Percentiles rank a stretch among this genome's conserved stretches.
phyloP scores from a whole-genome alignment of 1,140 invertebrate species.

The Leptinotarsa defecta region DNA sequence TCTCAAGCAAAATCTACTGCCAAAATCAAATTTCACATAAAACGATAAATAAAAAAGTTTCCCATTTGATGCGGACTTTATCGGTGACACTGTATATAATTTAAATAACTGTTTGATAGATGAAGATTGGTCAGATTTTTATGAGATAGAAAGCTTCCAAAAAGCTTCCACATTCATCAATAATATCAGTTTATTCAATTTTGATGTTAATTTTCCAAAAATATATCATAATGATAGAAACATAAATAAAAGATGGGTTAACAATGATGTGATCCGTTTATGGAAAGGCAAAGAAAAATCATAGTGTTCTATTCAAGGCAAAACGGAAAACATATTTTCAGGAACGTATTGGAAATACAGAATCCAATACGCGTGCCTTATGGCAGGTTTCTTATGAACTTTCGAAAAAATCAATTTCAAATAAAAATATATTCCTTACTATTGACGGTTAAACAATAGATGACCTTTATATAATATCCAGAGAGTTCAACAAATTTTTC shows the following conservation, averaged over 20 bases:
- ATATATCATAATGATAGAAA: no score
- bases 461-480: not conserved
- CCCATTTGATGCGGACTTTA: no score
- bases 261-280: not conserved
- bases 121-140: no score
- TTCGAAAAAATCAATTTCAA: not conserved
- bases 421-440: not conserved
- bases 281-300: not conserved
- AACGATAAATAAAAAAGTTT: no score
- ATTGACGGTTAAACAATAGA: not conserved
- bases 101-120: no score
- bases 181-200: no score
- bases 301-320: not conserved
- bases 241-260: not conserved
- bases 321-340: not conserved
- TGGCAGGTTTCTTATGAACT: not conserved
- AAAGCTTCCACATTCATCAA: no score
- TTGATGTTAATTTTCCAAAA: no score
- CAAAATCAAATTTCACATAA: no score
- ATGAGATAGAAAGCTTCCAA: no score
- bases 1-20: no score
- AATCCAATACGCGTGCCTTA: not conserved
- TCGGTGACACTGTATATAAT: no score
- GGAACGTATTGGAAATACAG: not conserved
- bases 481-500: not conserved